Evolutionary conservation across 64 coral and sea anemone species (phyloP).

Genomic region (Dendronephthya gigantea): DNA sequence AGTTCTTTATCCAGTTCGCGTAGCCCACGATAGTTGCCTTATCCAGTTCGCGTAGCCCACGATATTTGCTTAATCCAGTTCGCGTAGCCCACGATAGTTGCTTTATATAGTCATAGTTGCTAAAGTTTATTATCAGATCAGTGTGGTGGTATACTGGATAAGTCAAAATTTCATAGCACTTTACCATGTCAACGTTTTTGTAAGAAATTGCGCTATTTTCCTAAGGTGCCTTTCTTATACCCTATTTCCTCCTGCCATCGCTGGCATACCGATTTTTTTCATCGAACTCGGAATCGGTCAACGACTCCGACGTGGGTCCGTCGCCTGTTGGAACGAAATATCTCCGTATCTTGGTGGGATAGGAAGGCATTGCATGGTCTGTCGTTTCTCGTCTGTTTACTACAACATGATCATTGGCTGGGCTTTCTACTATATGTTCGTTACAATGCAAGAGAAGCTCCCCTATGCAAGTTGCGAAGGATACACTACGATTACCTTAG

Average conservation of each 20-base stretch:
- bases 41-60: no score
- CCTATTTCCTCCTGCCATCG: conserved; percentile 55
- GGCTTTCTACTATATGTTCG: conserved; percentile 94
- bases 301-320: conserved; percentile 77
- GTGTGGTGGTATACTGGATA: no score
- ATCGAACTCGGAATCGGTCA: conserved; percentile 92
- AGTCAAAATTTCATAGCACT: no score
- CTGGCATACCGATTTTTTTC: conserved; percentile 84
- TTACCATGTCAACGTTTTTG: no score
- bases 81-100: no score
- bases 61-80: no score
- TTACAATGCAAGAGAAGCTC: conserved; percentile 56
- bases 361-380: conserved; percentile 65
- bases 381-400: conserved; percentile 75
- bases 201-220: neutral
- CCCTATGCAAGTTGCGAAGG: conserved; percentile 51
- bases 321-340: conserved; percentile 94
- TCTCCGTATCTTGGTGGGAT: conserved; percentile 87
- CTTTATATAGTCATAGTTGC: no score
- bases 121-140: no score
- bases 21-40: no score
- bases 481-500: neutral
- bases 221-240: conserved; percentile 86
- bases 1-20: no score
- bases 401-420: conserved; percentile 99